Evolutionary conservation across 2,113 vertebrate genomes (phyloP).

Genomic region (Phylloscopus trochilus): DNA sequence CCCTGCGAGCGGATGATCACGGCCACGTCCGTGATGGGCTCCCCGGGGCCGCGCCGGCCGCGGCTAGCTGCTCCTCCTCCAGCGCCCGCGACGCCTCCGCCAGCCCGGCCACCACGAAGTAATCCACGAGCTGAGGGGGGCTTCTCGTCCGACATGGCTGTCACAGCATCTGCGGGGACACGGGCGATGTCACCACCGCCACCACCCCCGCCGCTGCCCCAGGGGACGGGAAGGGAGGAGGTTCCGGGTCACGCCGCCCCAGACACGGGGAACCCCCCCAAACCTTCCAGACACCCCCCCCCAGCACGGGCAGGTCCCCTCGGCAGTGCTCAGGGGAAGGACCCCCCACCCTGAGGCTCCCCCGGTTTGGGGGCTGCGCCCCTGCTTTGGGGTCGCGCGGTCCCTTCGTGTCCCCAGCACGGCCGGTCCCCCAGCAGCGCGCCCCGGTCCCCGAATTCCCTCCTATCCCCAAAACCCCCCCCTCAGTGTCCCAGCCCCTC

Average conservation of each 20-base stretch:
- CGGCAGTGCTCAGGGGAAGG: not conserved
- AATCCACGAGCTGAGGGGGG: constrained; percentile 94
- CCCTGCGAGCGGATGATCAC: constrained; percentile 87
- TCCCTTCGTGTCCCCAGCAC: not conserved
- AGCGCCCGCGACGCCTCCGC: constrained; percentile 70
- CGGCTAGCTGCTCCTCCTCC: constrained; percentile 80
- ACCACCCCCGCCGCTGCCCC: not conserved
- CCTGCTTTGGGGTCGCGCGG: not conserved
- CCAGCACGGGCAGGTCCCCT: not conserved
- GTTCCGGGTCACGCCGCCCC: not conserved
- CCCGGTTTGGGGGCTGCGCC: not conserved
- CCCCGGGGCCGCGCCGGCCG: constrained; percentile 71
- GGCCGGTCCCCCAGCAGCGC: not conserved
- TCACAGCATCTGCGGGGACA: constrained; percentile 64
- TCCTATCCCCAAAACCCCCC: too few species aligned
- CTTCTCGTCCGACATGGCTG: constrained; percentile 88
- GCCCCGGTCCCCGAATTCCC: not conserved
- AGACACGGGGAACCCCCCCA: not conserved
- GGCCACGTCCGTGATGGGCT: constrained; percentile 88
- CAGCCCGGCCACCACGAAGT: constrained; percentile 92
- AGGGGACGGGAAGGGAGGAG: constrained; percentile 13
- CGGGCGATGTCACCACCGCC: not conserved
- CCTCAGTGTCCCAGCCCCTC: not conserved
- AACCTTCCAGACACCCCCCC: not conserved
- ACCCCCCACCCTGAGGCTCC: too few species aligned